Evolutionary conservation across 2,797 vertebrate genomes (phyloP), one percentile per base, ranked within the genome.

Genomic region (Sylvia borin): DNA sequence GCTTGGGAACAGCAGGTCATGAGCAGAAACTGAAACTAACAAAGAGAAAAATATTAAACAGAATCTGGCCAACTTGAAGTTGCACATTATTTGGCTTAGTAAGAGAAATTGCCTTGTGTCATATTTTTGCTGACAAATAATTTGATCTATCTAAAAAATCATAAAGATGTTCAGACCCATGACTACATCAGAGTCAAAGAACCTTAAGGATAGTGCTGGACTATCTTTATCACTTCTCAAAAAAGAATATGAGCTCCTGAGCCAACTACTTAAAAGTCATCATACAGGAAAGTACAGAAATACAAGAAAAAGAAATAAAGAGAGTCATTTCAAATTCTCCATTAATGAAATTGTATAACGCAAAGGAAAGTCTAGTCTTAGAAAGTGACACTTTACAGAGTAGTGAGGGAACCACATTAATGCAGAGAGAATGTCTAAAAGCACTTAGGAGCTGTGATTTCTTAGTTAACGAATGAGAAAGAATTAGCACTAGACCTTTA

Each of bases 241-340:
- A 48, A 87, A 92, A 77, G 9, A 16, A 22, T 17, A 12, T 32
- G 26, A 72, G 11, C 7, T 57, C 70, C 55, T 79, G 36, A 87
- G 57, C 6, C 53, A 85, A 54, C 8, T 77, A 61, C 53, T 68
- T 80, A 43, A 83, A 84, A 83, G 6, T 24, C 3, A 43, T 68
- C 32, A 42, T 29, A 61, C 1, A 1, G 48, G 50, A 92, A 77
- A 48, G 8, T 18, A 61, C 22, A 85, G 54, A 89, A 93, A 74
- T 91, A 95, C 92, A 92, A 79, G 91, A 61, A 91, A 97, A 95
- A 91, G 32, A 74, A 82, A 11, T 76, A 82, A 81, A 85, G 61
- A 77, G 10, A 45, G 47, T 92, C 71, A 90, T 94, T 92, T 88
- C 16, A 83, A 85, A 77, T 77, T 78, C 57, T 85, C 31, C 27